phyloP scores from a whole-genome alignment of 2,113 vertebrate genomes.

The Noctilio leporinus region DNA sequence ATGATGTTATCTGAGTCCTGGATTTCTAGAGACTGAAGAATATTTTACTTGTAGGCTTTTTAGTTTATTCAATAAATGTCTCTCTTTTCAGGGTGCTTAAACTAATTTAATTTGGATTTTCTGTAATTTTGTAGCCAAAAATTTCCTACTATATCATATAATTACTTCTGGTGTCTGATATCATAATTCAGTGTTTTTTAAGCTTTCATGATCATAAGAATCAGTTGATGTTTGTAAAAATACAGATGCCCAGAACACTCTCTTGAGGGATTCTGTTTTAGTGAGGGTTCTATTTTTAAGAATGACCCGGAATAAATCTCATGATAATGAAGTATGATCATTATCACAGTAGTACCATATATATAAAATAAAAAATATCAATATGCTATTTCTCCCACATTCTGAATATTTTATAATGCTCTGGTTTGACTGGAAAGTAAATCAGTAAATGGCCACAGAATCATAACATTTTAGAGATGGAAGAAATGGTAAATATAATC shows the following conservation, averaged over 20 bases:
- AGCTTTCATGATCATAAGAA: not conserved
- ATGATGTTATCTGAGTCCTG: not conserved
- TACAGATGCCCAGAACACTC: not conserved
- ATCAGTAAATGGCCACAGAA: not conserved
- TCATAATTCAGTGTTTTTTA: not conserved
- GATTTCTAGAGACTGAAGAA: not conserved
- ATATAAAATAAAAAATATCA: not conserved
- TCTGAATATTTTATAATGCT: not conserved
- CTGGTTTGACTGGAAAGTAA: not conserved
- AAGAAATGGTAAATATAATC: not conserved
- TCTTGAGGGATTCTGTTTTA: not conserved
- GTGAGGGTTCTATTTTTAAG: not conserved
- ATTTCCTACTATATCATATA: not conserved
- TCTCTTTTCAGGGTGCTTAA: not conserved
- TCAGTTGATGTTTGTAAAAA: not conserved
- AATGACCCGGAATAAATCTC: not conserved
- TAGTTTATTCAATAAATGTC: not conserved
- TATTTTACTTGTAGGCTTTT: not conserved
- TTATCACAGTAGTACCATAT: not conserved
- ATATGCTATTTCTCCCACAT: not conserved
- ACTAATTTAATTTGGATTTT: not conserved
- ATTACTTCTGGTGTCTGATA: not conserved
- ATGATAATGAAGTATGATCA: not conserved
- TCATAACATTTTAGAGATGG: not conserved
- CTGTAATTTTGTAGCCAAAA: not conserved